Evolutionary conservation across 2,113 vertebrate species (phyloP).

Genomic region (Illadopsis cleaveri): DNA sequence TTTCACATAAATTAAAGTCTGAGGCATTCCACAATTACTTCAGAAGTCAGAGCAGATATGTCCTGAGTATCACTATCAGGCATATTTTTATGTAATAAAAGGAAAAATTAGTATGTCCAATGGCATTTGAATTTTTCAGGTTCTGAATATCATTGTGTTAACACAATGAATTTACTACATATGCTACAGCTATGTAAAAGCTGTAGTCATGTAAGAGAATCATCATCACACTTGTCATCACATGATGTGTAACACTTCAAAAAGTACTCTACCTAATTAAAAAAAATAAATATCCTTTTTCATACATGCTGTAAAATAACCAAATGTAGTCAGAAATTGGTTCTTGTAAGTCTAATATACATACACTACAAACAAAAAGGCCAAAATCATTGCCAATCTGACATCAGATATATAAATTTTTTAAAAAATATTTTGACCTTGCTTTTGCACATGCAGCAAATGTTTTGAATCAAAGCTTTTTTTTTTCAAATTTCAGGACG

Average conservation of each 20-base stretch:
- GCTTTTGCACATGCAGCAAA: background rate
- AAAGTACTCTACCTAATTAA: background rate
- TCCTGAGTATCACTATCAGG: background rate
- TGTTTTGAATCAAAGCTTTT: background rate
- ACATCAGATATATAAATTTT: background rate
- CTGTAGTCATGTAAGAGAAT: background rate
- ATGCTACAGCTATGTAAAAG: background rate
- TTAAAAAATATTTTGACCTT: background rate
- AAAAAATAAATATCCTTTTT: background rate
- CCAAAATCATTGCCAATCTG: background rate
- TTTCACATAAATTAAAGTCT: background rate
- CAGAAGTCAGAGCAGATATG: background rate
- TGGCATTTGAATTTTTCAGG: background rate
- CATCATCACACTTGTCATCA: background rate
- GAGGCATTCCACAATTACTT: background rate
- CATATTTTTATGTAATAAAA: background rate
- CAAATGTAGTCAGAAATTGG: background rate
- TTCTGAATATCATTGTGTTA: background rate
- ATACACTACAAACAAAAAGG: background rate
- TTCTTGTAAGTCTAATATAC: background rate
- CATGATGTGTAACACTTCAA: background rate
- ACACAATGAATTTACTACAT: background rate
- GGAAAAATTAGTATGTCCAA: background rate
- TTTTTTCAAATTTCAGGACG: background rate
- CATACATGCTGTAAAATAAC: background rate